Evolutionary conservation across 1,140 invertebrate species (phyloP).

Genomic region (Thaumetopoea pityocampa): DNA sequence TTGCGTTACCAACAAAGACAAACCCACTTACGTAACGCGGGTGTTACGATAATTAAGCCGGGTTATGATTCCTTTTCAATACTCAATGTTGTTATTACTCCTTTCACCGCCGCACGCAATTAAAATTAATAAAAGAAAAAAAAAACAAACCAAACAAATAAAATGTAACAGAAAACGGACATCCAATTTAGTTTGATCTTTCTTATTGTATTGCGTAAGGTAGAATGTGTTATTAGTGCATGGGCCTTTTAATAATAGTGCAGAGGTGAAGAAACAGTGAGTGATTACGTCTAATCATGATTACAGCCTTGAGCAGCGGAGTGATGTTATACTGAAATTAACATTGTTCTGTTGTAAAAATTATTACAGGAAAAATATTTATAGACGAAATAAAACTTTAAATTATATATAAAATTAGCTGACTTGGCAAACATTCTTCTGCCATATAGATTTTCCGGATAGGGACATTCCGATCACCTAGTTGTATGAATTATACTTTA

Average conservation of each 20-base stretch:
- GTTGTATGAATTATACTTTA: no score
- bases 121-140: conserved; percentile 32
- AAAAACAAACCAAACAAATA: conserved; percentile 12
- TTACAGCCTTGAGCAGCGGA: conserved; percentile 11
- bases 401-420: no score
- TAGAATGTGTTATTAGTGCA: not conserved
- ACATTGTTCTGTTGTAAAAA: no score
- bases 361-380: no score
- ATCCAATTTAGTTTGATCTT: conserved; percentile 5
- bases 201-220: not conserved
- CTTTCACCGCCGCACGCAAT: conserved; percentile 36
- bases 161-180: conserved; percentile 15
- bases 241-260: conserved; percentile 20
- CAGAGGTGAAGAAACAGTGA: conserved; percentile 31
- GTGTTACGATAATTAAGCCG: conserved; percentile 11
- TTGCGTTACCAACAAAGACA: conserved; percentile 12
- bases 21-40: conserved; percentile 8
- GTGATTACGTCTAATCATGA: conserved; percentile 34
- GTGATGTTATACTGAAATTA: conserved; percentile 5
- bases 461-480: no score
- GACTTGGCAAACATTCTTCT: no score
- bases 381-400: no score
- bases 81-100: conserved; percentile 24
- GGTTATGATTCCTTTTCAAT: conserved; percentile 20
- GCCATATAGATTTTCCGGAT: no score